Evolutionary conservation across 2,797 vertebrate genomes (phyloP), one percentile per base, ranked within the genome.

Genomic region (Crenuchus spilurus): DNA sequence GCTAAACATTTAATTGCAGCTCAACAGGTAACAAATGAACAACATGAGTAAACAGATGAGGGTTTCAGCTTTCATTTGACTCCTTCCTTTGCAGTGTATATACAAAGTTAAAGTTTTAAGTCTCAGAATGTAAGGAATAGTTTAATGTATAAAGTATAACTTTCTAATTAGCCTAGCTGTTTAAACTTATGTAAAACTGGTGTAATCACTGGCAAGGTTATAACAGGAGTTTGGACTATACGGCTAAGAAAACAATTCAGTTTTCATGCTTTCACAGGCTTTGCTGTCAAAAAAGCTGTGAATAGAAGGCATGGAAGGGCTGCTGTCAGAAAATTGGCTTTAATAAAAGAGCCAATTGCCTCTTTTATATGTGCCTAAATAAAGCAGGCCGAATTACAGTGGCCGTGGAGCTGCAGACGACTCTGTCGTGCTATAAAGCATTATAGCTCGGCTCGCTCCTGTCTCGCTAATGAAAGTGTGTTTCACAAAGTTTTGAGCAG

Each of bases 291-390:
- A 11, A 49, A 22, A 49, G n/a, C 20, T 20, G 44, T 46, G 18
- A 49, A 6, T 18, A n/a, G 14, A 14, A 11, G 41, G 42, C 70
- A 67, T 0, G 6, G 14, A 39, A 35, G 22, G 52, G 22, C 55
- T 58, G 41, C 46, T 52, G 33, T 72, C 64, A 35, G 33, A 72
- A 71, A 75, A 71, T 37, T 16, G 31, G 35, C 60, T 67, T 79
- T 74, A 78, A 76, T 67, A 70, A 77, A 74, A 55, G 63, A 30
- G 62, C 16, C 16, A 11, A 68, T 52, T 64, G 67, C 42, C 49
- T 60, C 28, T 78, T 74, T 76, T 55, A 67, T 62, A 31, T 10
- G 55, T 30, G 37, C 58, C 74, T 76, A 71, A 72, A 82, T 74
- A 74, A 72, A 71, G 71, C 61, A 13, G 22, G 48, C 28, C 4